Conservation (phyloP, 2,888 invertebrate genomes). For the Scaeva pyrastri region DNA sequence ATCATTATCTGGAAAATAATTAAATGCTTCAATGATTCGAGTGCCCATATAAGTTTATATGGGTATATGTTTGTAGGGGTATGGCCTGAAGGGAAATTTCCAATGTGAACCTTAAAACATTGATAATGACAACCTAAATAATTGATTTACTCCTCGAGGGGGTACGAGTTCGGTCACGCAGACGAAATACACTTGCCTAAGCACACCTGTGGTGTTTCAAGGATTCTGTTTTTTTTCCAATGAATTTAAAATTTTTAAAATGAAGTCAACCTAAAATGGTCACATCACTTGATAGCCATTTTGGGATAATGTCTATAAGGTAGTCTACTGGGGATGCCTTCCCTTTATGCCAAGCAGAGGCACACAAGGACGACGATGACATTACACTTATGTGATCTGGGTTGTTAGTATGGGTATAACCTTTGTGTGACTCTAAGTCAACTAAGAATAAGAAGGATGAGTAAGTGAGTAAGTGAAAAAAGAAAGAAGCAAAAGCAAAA, state of each 20-base stretch:
- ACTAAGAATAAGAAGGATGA: neutral
- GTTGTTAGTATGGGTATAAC: constrained; percentile 44
- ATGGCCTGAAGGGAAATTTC: constrained; percentile 46
- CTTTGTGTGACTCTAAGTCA: constrained; percentile 49
- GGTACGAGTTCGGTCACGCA: constrained; percentile 34
- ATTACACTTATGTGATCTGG: constrained; percentile 66
- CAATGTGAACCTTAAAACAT: constrained; percentile 53
- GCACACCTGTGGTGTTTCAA: constrained; percentile 41
- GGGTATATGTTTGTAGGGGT: neutral
- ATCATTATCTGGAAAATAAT: constrained; percentile 66
- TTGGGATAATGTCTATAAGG: constrained; percentile 31
- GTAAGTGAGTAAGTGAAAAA: neutral
- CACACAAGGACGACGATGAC: constrained; percentile 42
- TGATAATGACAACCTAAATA: constrained; percentile 71
- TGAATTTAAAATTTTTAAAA: constrained; percentile 48
- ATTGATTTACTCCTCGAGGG: constrained; percentile 53
- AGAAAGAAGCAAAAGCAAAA: constrained; percentile 2
- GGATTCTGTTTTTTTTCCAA: constrained; percentile 26
- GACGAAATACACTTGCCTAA: constrained; percentile 20
- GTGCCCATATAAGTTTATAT: neutral
- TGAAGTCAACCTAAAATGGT: constrained; percentile 30
- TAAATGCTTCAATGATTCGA: constrained; percentile 58
- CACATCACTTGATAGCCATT: constrained; percentile 70
- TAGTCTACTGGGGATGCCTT: neutral
- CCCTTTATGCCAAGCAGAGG: too few relatives aligned